These are phyloP conservation scores for Notocelia uddmanniana DNA, from an alignment of 2,888 invertebrate species.

Conservation along the genomic window DNA sequence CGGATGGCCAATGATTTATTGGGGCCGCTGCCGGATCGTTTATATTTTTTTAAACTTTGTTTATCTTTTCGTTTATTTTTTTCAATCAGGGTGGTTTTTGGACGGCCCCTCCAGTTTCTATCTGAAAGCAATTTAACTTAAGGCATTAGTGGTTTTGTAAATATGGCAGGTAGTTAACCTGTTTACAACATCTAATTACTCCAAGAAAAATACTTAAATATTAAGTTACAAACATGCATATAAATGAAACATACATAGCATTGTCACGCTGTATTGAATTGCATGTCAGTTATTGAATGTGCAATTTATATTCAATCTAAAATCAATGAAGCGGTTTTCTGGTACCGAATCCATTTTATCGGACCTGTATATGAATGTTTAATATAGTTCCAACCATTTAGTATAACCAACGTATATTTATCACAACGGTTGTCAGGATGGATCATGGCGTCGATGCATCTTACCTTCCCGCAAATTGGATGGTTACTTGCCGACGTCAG, in stretches of 20 bases:
- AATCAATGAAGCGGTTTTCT: background rate
- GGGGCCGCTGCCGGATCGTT: conserved; percentile 28
- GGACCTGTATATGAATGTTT: background rate
- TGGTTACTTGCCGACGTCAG: conserved; percentile 11
- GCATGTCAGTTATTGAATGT: too few relatives aligned
- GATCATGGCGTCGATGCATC: conserved; percentile 52
- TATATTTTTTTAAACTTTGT: conserved; percentile 45
- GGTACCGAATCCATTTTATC: background rate
- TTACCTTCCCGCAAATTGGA: conserved; percentile 43
- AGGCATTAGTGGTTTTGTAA: conserved; percentile 18
- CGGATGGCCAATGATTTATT: conserved; percentile 42
- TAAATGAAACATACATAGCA: too few relatives aligned
- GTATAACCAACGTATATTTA: conserved; percentile 26
- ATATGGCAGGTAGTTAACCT: background rate
- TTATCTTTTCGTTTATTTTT: conserved; percentile 43
- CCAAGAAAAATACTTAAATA: background rate
- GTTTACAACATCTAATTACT: background rate
- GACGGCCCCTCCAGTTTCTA: background rate
- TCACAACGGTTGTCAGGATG: conserved; percentile 46
- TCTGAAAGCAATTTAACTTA: conserved; percentile 14
- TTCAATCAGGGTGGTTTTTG: conserved; percentile 30
- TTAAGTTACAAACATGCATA: too few relatives aligned
- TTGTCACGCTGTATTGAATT: too few relatives aligned
- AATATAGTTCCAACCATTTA: conserved; percentile 4
- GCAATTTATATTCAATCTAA: background rate